Conservation (phyloP, 1,140 invertebrate genomes). For the Portunus trituberculatus region DNA sequence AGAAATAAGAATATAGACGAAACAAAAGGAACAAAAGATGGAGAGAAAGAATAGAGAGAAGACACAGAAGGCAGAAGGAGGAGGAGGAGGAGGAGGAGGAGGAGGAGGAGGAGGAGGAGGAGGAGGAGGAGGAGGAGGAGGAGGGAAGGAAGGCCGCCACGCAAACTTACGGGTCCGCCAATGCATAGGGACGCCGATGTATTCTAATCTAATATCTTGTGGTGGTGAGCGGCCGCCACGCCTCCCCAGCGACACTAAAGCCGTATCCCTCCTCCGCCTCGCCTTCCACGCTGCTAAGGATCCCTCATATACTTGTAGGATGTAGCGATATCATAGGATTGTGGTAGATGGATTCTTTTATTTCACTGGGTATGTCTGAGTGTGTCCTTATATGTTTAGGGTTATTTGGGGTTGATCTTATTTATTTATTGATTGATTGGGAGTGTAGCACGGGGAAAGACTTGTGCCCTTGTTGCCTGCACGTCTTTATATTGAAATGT, state of each 20-base stretch:
- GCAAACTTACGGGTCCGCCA: conserved; percentile 27
- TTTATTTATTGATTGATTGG: neutral
- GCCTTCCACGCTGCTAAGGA: neutral
- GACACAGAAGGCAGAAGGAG: neutral
- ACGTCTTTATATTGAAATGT: conserved; percentile 71
- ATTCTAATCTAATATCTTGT: conserved; percentile 66
- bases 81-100: neutral
- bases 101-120: neutral
- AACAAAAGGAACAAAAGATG: neutral
- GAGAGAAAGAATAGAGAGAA: neutral
- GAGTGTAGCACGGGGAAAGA: neutral
- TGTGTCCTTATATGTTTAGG: neutral
- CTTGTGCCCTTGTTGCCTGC: conserved; percentile 44
- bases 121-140: neutral
- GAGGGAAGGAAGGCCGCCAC: neutral
- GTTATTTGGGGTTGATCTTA: neutral
- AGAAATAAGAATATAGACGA: neutral
- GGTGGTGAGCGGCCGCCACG: conserved; percentile 11
- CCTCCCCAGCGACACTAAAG: neutral
- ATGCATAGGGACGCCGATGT: conserved; percentile 60
- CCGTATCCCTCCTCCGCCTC: conserved; percentile 36
- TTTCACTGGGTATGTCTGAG: neutral
- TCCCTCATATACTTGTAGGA: neutral
- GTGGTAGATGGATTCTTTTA: too few species aligned
- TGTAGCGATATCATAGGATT: neutral